Evolutionary conservation across 2,888 invertebrate genomes (phyloP).

Genomic region (Apodemia zela): DNA sequence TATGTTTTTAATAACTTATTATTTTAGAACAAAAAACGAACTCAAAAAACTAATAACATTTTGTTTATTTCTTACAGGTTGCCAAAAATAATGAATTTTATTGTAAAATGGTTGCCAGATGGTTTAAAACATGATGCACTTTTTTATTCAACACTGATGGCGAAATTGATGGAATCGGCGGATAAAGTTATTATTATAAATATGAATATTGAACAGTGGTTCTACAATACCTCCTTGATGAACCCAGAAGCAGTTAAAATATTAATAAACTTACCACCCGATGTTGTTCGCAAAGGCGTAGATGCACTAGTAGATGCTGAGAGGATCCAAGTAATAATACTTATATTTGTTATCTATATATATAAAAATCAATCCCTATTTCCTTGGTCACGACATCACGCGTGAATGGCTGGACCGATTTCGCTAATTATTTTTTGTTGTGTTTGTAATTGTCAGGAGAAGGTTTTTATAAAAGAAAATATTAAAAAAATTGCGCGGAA

Average conservation of each 20-base stretch:
- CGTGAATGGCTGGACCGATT: no score
- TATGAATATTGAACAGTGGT: conserved; percentile 61
- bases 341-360: background rate
- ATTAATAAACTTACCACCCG: conserved; percentile 47
- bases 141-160: conserved; percentile 62
- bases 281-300: conserved; percentile 53
- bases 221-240: conserved; percentile 59
- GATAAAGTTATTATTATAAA: conserved; percentile 56
- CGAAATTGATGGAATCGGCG: conserved; percentile 62
- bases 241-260: conserved; percentile 56
- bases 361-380: no score
- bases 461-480: no score
- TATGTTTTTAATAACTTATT: no score
- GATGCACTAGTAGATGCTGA: conserved; percentile 68
- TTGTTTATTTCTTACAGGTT: conserved; percentile 42
- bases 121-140: conserved; percentile 52
- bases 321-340: conserved; percentile 56
- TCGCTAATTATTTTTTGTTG: no score
- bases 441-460: no score
- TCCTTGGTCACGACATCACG: no score
- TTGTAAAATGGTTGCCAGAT: conserved; percentile 54
- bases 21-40: no score
- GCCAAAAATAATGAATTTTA: conserved; percentile 50
- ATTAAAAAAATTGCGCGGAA: no score
- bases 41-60: no score